These are phyloP conservation scores for Melanotus villosus DNA, from an alignment of 2,888 invertebrate genomes.

Conservation along the genomic window DNA sequence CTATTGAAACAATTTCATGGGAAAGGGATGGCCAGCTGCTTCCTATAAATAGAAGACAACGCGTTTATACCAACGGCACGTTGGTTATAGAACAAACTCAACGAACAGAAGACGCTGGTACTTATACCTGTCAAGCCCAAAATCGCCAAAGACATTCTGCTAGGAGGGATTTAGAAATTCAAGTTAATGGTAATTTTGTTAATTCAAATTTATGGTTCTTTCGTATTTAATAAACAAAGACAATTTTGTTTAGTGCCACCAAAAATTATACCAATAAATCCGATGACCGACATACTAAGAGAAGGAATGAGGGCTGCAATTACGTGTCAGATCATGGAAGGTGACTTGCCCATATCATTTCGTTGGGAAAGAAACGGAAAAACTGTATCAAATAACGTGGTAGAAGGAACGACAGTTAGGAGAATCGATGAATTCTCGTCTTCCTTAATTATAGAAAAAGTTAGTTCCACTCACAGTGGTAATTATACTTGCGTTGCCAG, in stretches of 20 bases:
- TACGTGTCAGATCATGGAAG: constrained; percentile 91
- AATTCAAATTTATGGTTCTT: too few species aligned
- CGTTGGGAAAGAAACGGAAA: constrained; percentile 93
- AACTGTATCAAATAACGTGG: constrained; percentile 71
- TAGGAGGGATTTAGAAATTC: constrained; percentile 81
- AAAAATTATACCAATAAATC: constrained; percentile 87
- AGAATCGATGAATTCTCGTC: constrained; percentile 89
- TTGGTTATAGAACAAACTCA: constrained; percentile 89
- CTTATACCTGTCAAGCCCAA: constrained; percentile 91
- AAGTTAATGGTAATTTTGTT: constrained; percentile 79
- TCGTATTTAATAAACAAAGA: constrained; percentile 11
- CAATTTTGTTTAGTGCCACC: constrained; percentile 77
- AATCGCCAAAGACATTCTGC: constrained; percentile 87
- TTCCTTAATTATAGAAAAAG: constrained; percentile 87
- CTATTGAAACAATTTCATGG: constrained; percentile 91
- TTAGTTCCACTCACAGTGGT: constrained; percentile 88
- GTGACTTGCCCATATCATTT: constrained; percentile 92
- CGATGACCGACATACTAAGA: constrained; percentile 83
- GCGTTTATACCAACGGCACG: constrained; percentile 89
- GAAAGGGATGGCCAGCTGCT: constrained; percentile 90
- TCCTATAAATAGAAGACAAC: constrained; percentile 89
- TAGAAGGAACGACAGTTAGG: constrained; percentile 71
- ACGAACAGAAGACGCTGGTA: constrained; percentile 87
- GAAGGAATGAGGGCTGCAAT: constrained; percentile 92
- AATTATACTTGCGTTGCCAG: constrained; percentile 94